Evolutionary conservation across 2,113 vertebrate genomes (phyloP), one percentile per base, ranked within the genome.

Genomic region (Carollia perspicillata): DNA sequence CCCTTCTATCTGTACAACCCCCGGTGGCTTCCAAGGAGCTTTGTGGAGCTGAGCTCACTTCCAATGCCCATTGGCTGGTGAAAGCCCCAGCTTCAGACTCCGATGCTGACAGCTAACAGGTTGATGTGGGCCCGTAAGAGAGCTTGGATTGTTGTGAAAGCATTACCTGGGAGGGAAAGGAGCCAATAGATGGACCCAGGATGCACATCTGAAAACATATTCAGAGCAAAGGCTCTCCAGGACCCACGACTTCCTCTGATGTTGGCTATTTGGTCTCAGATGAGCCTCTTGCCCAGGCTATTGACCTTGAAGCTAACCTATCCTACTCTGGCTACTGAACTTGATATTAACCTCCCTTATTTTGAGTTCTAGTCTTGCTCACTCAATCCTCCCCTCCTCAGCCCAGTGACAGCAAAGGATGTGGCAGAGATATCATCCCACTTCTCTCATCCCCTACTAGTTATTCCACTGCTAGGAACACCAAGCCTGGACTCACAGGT

Each of bases 1-100:
- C 55, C 85, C 81, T 95, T 93, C 74, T 71, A 37, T 93, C 55
- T 80, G 78, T 85, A 28, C 72, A 93, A 90, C 44, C 92, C 78
- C 79, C 71, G 63, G 63, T 83, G 95, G 65, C 74, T 84, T 84
- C 81, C 47, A 77, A 85, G 95, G 53, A 79, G 53, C 33, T 84
- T 42, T 22, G 51, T 12, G 14, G 80, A 92, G 53, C 78, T 53
- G 79, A 37, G 51, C 86, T 97, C 60, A 89, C 51, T 72, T 79
- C 77, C 47, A 44, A 4, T 1, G 0, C n/a, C 66, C 88, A 23
- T 83, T 84, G 40, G 33, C 78, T 90, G 30, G 23, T 49, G n/a
- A 63, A n/a, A 86, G 42, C 13, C 47, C 44, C n/a, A 47, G 6
- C 68, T 83, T 85, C 35, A 44, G 58, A 58, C 44, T 53, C 42